phyloP scores from a whole-genome alignment of 2,113 vertebrate species.

The Odocoileus hemionus region DNA sequence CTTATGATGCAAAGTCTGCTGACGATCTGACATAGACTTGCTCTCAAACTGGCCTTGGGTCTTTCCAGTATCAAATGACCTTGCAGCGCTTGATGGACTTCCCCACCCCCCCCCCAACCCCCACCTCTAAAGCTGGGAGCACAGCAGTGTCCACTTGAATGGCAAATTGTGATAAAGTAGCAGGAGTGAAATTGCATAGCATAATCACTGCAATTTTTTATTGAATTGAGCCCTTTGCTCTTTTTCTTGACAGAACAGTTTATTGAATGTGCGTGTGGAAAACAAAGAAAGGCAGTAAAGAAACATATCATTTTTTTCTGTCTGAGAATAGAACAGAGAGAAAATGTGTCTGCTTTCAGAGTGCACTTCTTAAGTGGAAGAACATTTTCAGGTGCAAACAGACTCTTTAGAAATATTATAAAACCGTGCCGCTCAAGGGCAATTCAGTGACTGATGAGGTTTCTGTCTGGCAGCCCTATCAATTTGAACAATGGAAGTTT shows the following conservation, averaged over 20 bases:
- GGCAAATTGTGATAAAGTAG: slow-evolving; percentile 73
- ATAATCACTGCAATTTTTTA: slow-evolving; percentile 72
- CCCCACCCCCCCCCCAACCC: background rate
- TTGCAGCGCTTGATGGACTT: slow-evolving; percentile 35
- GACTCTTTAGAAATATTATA: slow-evolving; percentile 66
- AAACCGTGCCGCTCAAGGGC: slow-evolving; percentile 72
- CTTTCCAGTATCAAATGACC: slow-evolving; percentile 46
- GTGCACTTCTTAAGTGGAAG: slow-evolving; percentile 60
- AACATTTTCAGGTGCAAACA: slow-evolving; percentile 65
- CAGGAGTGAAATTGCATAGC: slow-evolving; percentile 42
- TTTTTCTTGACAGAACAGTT: slow-evolving; percentile 61
- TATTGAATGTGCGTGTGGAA: slow-evolving; percentile 27
- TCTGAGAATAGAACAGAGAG: slow-evolving; percentile 8
- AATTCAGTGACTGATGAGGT: slow-evolving; percentile 72
- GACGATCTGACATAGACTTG: background rate
- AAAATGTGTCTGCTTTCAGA: slow-evolving; percentile 56
- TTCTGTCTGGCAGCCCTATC: slow-evolving; percentile 49
- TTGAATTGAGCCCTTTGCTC: slow-evolving; percentile 61
- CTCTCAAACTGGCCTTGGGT: background rate
- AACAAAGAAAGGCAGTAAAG: slow-evolving; percentile 63
- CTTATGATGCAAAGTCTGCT: background rate
- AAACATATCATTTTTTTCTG: slow-evolving; percentile 1
- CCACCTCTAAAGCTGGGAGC: slow-evolving; percentile 13
- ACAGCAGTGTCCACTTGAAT: slow-evolving; percentile 61
- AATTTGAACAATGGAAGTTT: slow-evolving; percentile 68